Percentiles rank a stretch among this genome's conserved stretches.
Evolutionary conservation across 2,113 vertebrate species (phyloP).

Genomic region (Tympanuchus pallidicinctus): DNA sequence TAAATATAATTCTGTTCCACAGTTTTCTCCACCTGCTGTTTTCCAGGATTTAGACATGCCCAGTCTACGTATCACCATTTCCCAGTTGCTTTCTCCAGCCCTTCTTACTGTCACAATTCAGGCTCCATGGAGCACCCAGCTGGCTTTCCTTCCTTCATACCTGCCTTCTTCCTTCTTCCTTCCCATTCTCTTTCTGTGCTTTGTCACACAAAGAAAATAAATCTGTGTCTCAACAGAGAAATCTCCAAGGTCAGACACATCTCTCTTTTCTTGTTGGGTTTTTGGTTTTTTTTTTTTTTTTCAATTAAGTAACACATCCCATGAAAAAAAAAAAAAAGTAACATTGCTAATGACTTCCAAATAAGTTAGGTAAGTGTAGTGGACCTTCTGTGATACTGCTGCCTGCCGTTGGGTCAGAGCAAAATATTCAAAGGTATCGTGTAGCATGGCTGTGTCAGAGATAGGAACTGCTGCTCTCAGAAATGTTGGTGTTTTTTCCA

Average conservation of each 20-base stretch:
- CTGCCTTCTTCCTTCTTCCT: background rate
- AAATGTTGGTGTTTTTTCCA: background rate
- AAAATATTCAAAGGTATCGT: background rate
- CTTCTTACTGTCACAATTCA: background rate
- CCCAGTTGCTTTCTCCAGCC: background rate
- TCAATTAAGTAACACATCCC: background rate
- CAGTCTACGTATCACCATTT: background rate
- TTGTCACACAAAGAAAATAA: background rate
- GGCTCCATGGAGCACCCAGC: background rate
- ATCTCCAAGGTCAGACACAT: background rate
- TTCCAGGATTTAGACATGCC: background rate
- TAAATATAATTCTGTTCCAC: slow-evolving; percentile 9
- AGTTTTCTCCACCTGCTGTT: slow-evolving; percentile 41
- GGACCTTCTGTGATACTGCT: background rate
- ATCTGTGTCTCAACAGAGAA: background rate
- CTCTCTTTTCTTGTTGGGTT: background rate
- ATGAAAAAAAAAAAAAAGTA: background rate
- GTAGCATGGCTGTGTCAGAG: background rate
- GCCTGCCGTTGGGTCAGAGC: background rate
- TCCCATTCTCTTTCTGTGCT: background rate
- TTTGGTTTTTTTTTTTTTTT: background rate
- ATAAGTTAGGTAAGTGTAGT: background rate
- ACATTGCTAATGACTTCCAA: background rate
- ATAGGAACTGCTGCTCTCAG: background rate
- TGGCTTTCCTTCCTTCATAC: background rate